phyloP scores from a whole-genome alignment of 1,140 invertebrate genomes.

The Euura saliciscinereae region DNA sequence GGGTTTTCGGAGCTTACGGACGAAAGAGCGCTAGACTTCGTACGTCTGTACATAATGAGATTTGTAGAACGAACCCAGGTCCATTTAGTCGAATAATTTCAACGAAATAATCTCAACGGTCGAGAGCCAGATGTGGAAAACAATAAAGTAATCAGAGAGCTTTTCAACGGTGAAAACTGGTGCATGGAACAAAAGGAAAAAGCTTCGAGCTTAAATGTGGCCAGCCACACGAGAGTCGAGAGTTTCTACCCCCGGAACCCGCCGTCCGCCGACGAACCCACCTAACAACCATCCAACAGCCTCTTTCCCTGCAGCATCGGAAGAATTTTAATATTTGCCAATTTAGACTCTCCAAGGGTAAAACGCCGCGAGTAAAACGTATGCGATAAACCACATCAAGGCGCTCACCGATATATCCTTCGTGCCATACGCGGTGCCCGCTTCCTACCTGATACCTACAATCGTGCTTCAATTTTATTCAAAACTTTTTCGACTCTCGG shows the following conservation, averaged over 20 bases:
- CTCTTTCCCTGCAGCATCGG: constrained; percentile 14
- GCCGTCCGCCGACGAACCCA: neutral
- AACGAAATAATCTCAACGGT: neutral
- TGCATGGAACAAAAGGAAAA: constrained; percentile 24
- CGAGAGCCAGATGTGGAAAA: constrained; percentile 33
- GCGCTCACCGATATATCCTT: neutral
- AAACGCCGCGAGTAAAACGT: constrained; percentile 30
- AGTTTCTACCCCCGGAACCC: neutral
- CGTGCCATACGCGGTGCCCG: neutral
- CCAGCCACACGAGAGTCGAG: constrained; percentile 27
- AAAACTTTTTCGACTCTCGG: neutral
- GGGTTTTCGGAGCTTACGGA: too few species aligned
- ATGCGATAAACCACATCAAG: neutral
- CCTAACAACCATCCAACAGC: neutral
- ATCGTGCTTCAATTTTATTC: neutral
- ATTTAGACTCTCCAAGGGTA: constrained; percentile 36
- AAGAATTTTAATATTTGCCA: constrained; percentile 49
- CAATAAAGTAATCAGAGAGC: constrained; percentile 43
- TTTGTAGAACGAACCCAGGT: neutral
- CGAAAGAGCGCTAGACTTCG: too few species aligned
- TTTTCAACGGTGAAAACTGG: constrained; percentile 36
- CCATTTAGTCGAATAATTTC: neutral
- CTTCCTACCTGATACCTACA: neutral
- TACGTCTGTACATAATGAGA: too few species aligned
- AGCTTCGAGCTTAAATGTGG: constrained; percentile 27